These are phyloP conservation scores for Acromyrmex heyeri DNA, from an alignment of 1,140 invertebrate species.

Conservation along the genomic window DNA sequence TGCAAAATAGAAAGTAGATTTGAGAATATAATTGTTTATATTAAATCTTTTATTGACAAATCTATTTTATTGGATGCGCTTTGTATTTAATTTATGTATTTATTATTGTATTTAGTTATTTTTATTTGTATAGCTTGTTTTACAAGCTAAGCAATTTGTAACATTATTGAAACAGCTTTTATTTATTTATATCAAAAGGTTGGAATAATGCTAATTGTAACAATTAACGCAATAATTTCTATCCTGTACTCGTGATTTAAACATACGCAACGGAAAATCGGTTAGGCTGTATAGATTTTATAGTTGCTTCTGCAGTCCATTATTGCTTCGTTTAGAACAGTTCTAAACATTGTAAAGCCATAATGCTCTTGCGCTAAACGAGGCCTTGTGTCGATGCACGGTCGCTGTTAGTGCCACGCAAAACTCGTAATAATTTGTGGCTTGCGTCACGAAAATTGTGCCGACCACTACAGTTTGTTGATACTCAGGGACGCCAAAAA, in stretches of 20 bases:
- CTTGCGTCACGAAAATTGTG: constrained; percentile 77
- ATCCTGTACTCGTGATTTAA: not conserved
- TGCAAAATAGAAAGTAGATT: not conserved
- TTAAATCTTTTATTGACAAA: not conserved
- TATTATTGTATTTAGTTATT: not conserved
- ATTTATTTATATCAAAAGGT: not conserved
- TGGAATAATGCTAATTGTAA: not conserved
- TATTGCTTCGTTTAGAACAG: constrained; percentile 85
- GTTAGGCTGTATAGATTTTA: constrained; percentile 72
- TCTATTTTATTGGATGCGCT: not conserved
- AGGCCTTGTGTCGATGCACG: constrained; percentile 81
- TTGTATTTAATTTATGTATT: not conserved
- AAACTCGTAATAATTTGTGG: constrained; percentile 82
- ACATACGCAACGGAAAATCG: constrained; percentile 40
- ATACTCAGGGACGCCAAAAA: constrained; percentile 40
- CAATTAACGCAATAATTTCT: constrained; percentile 13
- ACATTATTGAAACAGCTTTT: not conserved
- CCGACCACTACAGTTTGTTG: constrained; percentile 61
- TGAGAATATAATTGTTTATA: not conserved
- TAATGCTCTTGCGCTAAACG: constrained; percentile 82
- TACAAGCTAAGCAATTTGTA: not conserved
- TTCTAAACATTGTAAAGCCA: constrained; percentile 85
- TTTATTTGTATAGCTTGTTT: not conserved
- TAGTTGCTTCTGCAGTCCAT: constrained; percentile 86
- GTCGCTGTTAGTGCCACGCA: constrained; percentile 74